Percentiles rank a stretch among this genome's conserved stretches.
Evolutionary conservation across 2,888 invertebrate genomes (phyloP).

Genomic region (Horisme vitalbata): DNA sequence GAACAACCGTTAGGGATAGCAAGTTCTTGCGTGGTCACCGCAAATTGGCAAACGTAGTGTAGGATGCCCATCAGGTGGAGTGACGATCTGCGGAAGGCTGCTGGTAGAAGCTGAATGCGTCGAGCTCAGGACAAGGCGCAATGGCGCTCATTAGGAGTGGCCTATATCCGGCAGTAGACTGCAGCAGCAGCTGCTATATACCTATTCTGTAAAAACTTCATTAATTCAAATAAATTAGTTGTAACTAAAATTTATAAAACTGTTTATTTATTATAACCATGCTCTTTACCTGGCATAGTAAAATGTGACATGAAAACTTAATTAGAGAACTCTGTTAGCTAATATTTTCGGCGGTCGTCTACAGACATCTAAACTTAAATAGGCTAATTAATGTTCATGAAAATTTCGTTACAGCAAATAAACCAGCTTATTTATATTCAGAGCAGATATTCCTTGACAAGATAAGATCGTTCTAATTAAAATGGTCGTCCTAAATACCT

Average conservation of each 20-base stretch:
- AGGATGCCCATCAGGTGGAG: too few species aligned
- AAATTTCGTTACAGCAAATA: constrained; percentile 35
- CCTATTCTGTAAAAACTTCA: too few species aligned
- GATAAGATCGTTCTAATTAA: constrained; percentile 33
- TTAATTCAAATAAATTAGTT: too few species aligned
- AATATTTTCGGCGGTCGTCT: constrained; percentile 34
- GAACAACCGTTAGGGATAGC: too few species aligned
- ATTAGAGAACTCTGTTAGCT: constrained; percentile 40
- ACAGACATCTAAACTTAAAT: constrained; percentile 40
- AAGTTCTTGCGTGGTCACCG: too few species aligned
- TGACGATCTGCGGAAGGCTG: too few species aligned
- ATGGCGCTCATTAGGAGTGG: too few species aligned
- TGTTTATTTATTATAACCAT: constrained; percentile 16
- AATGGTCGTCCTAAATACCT: constrained; percentile 22
- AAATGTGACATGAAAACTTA: constrained; percentile 39
- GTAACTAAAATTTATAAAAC: constrained; percentile 16
- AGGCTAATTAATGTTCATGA: constrained; percentile 40
- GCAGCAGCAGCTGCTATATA: too few species aligned
- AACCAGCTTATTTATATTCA: constrained; percentile 35
- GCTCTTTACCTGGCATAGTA: constrained; percentile 33
- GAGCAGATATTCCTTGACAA: constrained; percentile 29
- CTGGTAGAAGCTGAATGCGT: too few species aligned
- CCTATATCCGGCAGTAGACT: too few species aligned
- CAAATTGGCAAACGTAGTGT: too few species aligned
- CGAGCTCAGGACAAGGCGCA: too few species aligned